These are phyloP conservation scores for Cheilosia vernalis DNA, from an alignment of 2,888 invertebrate species.

Conservation along the genomic window DNA sequence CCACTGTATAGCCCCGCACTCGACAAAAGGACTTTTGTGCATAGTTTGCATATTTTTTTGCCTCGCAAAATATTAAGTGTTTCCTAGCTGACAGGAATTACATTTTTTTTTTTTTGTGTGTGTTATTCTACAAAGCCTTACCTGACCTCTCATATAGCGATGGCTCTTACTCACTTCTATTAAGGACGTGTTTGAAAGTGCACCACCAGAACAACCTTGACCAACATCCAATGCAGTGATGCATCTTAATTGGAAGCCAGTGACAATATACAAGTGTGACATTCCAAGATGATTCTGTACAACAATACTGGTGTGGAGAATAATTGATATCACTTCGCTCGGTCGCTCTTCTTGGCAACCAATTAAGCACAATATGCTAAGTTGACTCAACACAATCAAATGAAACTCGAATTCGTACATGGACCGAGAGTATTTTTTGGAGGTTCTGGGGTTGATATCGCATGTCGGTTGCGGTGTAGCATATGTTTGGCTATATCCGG, in stretches of 20 bases:
- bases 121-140: constrained; percentile 26
- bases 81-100: constrained; percentile 61
- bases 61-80: constrained; percentile 30
- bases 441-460: constrained; percentile 1
- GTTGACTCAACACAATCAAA: constrained; percentile 3
- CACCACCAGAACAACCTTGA: constrained; percentile 48
- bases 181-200: constrained; percentile 47
- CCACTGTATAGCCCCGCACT: background rate
- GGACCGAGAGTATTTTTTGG: background rate
- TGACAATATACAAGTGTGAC: constrained; percentile 43
- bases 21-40: constrained; percentile 38
- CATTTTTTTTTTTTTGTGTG: constrained; percentile 17
- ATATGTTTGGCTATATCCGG: constrained; percentile 11
- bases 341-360: constrained; percentile 4
- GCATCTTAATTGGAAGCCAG: constrained; percentile 61
- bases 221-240: constrained; percentile 66
- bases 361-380: constrained; percentile 51
- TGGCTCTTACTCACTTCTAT: constrained; percentile 25
- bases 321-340: constrained; percentile 25
- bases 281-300: constrained; percentile 3
- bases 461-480: background rate
- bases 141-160: constrained; percentile 1
- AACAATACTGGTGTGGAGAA: background rate
- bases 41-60: constrained; percentile 26
- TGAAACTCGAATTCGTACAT: background rate